Evolutionary conservation across 2,888 invertebrate genomes (phyloP).

Genomic region (Stenotaenia linearis): DNA sequence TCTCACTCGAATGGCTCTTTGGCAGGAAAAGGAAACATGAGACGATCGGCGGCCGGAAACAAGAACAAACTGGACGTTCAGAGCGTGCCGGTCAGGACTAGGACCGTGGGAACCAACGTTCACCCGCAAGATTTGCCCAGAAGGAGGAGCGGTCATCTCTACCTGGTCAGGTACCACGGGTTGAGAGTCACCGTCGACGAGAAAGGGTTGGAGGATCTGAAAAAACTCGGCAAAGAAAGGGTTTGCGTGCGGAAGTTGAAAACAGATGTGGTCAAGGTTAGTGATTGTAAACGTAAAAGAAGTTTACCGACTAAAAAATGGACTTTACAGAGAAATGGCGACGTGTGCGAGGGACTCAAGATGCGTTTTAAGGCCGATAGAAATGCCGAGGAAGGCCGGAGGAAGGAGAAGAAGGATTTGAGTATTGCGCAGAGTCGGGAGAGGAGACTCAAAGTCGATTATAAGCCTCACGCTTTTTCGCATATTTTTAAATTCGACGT

Average conservation of each 20-base stretch:
- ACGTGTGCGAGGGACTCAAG: background rate
- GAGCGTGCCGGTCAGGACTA: background rate
- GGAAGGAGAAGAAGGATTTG: background rate
- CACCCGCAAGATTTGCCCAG: background rate
- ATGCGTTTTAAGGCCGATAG: background rate
- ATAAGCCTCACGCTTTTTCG: conserved; percentile 27
- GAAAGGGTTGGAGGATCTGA: background rate
- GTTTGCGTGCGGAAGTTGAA: background rate
- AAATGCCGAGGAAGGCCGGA: background rate
- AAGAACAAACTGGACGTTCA: background rate
- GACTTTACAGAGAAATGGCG: background rate
- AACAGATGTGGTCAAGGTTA: background rate
- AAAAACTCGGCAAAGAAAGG: conserved; percentile 18
- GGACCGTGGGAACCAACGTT: conserved; percentile 4
- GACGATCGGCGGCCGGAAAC: background rate
- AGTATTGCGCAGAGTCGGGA: background rate
- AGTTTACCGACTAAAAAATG: conserved; percentile 1
- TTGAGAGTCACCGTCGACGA: background rate
- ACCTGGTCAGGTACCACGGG: conserved; percentile 14
- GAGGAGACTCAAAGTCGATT: conserved; percentile 27
- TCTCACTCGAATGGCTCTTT: background rate
- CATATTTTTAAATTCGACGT: conserved; percentile 21
- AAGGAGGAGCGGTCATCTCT: background rate
- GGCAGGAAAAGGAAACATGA: background rate
- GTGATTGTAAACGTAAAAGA: conserved; percentile 2